Percentiles rank a stretch among this genome's conserved stretches.
Evolutionary conservation across 2,113 vertebrate genomes (phyloP).

Genomic region (Calcarius ornatus): DNA sequence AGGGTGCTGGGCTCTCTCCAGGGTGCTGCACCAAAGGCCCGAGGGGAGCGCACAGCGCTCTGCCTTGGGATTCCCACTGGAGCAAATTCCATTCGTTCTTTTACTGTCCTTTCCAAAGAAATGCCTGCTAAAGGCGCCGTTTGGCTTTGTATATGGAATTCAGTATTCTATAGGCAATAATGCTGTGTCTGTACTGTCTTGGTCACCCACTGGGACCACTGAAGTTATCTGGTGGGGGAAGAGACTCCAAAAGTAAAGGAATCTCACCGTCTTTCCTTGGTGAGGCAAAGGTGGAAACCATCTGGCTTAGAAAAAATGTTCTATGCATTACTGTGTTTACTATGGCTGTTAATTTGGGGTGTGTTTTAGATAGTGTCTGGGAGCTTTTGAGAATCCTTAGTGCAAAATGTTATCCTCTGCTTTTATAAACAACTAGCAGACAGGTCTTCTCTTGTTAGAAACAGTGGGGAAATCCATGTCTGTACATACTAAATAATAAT

Average conservation of each 20-base stretch:
- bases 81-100: accelerated
- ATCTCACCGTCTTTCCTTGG: neutral
- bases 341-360: neutral
- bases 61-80: accelerated
- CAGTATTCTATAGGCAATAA: accelerated
- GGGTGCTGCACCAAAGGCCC: neutral
- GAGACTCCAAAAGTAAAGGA: neutral
- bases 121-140: accelerated
- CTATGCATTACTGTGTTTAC: neutral
- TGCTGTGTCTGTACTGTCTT: accelerated
- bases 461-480: neutral
- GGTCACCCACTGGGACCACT: no score
- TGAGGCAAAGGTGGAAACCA: neutral
- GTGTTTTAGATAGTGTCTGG: neutral
- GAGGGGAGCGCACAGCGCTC: accelerated
- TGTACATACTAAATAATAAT: accelerated
- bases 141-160: neutral
- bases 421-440: neutral
- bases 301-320: neutral
- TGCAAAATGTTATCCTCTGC: neutral
- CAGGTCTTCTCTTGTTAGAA: neutral
- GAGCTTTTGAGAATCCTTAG: neutral
- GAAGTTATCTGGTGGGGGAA: neutral
- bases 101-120: no score
- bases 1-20: neutral